Evolutionary conservation across 2,888 invertebrate species (phyloP).

Genomic region (Sarcophaga rosellei): DNA sequence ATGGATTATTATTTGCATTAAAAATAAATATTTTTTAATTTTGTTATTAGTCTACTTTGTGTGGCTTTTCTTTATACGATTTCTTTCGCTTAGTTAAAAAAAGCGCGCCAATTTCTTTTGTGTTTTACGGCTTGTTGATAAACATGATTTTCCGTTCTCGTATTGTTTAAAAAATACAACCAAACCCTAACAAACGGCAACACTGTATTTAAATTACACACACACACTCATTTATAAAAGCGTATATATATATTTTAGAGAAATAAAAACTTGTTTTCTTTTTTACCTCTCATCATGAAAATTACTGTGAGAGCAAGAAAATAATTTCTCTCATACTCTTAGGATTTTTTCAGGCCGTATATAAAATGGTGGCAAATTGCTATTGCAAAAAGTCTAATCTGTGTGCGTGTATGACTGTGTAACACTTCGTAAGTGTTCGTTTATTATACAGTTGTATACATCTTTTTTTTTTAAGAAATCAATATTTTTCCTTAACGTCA

Average conservation of each 20-base stretch:
- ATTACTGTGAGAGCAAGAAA: neutral
- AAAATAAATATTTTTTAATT: neutral
- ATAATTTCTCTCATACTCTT: conserved; percentile 3
- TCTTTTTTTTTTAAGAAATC: conserved; percentile 39
- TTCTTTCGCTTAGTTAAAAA: neutral
- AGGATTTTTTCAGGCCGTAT: neutral
- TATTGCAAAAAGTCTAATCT: conserved; percentile 25
- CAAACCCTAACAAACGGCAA: conserved; percentile 39
- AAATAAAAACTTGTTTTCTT: neutral
- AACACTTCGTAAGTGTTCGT: conserved; percentile 34
- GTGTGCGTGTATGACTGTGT: neutral
- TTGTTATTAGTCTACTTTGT: neutral
- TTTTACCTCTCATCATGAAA: neutral
- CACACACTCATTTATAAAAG: neutral
- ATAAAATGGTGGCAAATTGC: conserved; percentile 62
- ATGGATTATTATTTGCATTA: too few relatives aligned
- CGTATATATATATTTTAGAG: neutral
- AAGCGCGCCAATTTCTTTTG: conserved; percentile 48
- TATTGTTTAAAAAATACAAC: neutral
- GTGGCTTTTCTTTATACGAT: neutral
- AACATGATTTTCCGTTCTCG: conserved; percentile 40
- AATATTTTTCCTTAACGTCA: conserved; percentile 29
- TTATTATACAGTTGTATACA: conserved; percentile 21
- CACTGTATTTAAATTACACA: conserved; percentile 29
- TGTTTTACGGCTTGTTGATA: conserved; percentile 37